A percentile compares a stretch with the other conserved stretches of the same genome.
Evolutionary conservation across 2,113 vertebrate genomes (phyloP).

Genomic region (Toxostoma redivivum): DNA sequence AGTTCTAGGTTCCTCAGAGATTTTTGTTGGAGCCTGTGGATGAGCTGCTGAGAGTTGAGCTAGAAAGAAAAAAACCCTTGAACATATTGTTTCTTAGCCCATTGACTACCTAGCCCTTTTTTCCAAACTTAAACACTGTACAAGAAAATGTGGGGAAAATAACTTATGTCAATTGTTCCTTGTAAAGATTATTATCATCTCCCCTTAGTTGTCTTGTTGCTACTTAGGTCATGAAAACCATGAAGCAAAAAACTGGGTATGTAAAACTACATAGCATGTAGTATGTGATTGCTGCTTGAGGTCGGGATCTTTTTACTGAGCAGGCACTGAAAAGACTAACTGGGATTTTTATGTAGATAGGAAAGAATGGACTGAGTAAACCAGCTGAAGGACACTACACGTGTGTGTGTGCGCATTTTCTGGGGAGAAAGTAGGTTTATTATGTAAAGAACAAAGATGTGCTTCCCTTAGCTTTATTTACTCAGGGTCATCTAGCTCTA

Average conservation of each 20-base stretch:
- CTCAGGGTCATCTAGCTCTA: background rate
- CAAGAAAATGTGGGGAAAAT: background rate
- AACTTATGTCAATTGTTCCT: background rate
- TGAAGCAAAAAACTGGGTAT: background rate
- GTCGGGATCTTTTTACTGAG: background rate
- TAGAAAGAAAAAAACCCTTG: background rate
- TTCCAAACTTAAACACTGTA: background rate
- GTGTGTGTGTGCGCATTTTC: background rate
- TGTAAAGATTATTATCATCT: background rate
- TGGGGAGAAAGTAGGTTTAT: background rate
- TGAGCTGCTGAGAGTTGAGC: rapidly evolving
- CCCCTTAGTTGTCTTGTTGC: background rate
- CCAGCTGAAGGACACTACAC: background rate
- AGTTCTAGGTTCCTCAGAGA: background rate
- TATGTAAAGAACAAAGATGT: background rate
- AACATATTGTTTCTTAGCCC: background rate
- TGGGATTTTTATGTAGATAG: background rate
- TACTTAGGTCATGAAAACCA: background rate
- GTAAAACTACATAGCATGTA: background rate
- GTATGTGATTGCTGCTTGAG: background rate
- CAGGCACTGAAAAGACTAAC: background rate
- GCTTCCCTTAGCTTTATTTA: background rate
- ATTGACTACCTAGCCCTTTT: background rate
- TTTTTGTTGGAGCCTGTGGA: background rate
- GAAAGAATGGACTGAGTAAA: background rate